Percentiles rank a stretch among this genome's conserved stretches.
These are phyloP conservation scores for Arctia plantaginis DNA, from an alignment of 2,888 invertebrate genomes.

Conservation along the genomic window DNA sequence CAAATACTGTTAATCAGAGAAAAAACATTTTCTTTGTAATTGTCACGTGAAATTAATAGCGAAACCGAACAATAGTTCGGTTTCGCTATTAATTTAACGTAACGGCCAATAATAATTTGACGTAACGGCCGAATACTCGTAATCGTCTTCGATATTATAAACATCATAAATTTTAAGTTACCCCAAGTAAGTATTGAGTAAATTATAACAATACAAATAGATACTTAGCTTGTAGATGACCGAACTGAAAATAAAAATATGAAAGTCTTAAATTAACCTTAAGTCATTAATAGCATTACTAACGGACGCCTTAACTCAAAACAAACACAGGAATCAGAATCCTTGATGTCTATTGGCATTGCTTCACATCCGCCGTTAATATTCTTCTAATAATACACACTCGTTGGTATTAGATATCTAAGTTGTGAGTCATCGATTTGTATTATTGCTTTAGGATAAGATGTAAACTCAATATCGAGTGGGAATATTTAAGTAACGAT, in stretches of 20 bases:
- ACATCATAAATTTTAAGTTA: background rate
- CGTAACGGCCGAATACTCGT: background rate
- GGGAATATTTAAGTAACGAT: background rate
- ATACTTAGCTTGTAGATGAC: background rate
- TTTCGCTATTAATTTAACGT: background rate
- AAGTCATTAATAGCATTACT: background rate
- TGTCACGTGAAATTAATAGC: too few species aligned
- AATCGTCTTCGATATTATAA: background rate
- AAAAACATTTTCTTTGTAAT: background rate
- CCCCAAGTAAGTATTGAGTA: background rate
- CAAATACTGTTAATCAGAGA: background rate
- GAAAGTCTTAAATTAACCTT: background rate
- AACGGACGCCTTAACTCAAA: conserved; percentile 35
- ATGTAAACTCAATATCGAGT: conserved; percentile 8
- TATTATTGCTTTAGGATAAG: conserved; percentile 41
- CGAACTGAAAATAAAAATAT: background rate
- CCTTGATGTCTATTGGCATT: conserved; percentile 68
- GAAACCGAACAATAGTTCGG: too few species aligned
- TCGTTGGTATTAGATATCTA: conserved; percentile 30
- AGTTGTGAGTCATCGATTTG: conserved; percentile 61
- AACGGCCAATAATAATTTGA: background rate
- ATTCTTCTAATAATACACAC: conserved; percentile 48
- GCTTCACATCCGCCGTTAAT: conserved; percentile 64
- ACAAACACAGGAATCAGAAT: conserved; percentile 52
- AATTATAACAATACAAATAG: background rate